Percentiles rank a stretch among this genome's conserved stretches.
Conservation (phyloP, 2,113 vertebrate species). For the Probosciger aterrimus region DNA sequence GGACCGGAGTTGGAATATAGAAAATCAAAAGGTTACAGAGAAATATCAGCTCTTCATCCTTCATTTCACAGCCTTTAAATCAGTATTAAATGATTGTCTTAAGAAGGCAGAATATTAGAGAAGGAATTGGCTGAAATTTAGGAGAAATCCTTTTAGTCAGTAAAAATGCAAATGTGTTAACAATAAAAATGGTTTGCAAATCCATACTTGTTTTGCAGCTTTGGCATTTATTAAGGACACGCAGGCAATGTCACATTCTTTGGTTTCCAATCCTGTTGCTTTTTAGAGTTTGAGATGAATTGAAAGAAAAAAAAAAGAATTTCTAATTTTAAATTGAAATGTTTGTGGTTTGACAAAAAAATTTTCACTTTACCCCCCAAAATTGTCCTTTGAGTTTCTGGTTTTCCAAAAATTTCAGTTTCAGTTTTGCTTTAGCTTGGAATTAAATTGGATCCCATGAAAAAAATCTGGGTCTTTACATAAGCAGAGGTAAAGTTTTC, state of each 20-base stretch:
- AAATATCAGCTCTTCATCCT: slow-evolving; percentile 50
- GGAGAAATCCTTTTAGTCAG: not conserved
- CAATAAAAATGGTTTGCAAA: slow-evolving; percentile 22
- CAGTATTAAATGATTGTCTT: slow-evolving; percentile 23
- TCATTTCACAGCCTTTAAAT: slow-evolving; percentile 48
- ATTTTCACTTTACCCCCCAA: not conserved
- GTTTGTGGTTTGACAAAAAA: not conserved
- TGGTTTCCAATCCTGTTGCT: not conserved
- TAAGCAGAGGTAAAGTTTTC: not conserved
- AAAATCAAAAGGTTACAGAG: slow-evolving; percentile 41
- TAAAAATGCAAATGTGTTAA: slow-evolving; percentile 14
- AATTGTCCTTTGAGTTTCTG: not conserved
- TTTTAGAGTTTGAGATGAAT: slow-evolving; percentile 22
- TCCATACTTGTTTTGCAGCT: slow-evolving; percentile 7
- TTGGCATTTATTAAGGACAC: slow-evolving; percentile 31
- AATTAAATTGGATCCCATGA: not conserved
- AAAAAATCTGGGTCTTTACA: not conserved
- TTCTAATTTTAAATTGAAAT: not conserved
- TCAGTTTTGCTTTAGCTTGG: not conserved
- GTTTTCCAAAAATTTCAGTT: not conserved
- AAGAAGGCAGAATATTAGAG: slow-evolving; percentile 10
- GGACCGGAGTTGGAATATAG: slow-evolving; percentile 36
- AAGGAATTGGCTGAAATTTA: slow-evolving; percentile 32
- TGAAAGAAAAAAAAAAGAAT: not conserved
- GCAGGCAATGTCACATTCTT: slow-evolving; percentile 9